Conservation (phyloP, 2,113 vertebrate species). For the Canis aureus region DNA sequence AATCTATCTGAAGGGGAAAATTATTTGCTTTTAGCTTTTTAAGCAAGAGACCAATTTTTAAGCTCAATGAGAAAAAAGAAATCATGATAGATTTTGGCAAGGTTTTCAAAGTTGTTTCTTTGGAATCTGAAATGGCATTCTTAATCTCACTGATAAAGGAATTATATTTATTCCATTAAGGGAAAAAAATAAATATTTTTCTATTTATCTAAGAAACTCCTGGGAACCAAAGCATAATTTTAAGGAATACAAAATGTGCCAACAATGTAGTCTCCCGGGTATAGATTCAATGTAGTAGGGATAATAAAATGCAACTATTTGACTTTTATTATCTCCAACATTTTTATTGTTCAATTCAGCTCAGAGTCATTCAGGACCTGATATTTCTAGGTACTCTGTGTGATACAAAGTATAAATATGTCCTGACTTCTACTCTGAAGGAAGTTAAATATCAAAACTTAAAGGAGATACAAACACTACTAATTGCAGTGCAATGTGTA, state of each 20-base stretch:
- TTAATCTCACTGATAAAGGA: conserved; percentile 71
- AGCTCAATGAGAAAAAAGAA: conserved; percentile 1
- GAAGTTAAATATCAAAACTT: conserved; percentile 35
- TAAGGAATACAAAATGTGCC: conserved; percentile 57
- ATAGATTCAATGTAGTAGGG: conserved; percentile 35
- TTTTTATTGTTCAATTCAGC: conserved; percentile 60
- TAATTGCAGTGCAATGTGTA: background rate
- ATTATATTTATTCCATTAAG: conserved; percentile 68
- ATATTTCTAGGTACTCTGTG: background rate
- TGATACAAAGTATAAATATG: conserved; percentile 37
- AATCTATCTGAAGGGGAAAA: conserved; percentile 33
- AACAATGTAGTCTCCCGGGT: conserved; percentile 8
- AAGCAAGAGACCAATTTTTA: conserved; percentile 64
- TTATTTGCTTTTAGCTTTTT: conserved; percentile 53
- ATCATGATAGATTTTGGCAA: conserved; percentile 58
- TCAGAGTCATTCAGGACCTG: background rate
- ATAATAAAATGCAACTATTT: conserved; percentile 66
- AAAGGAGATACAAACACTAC: background rate
- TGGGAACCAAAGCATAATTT: conserved; percentile 61
- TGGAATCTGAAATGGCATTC: conserved; percentile 50
- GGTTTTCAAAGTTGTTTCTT: conserved; percentile 57
- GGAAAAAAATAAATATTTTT: conserved; percentile 62
- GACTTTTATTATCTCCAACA: conserved; percentile 55
- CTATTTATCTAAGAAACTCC: conserved; percentile 67
- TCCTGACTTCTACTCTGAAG: background rate